Conservation (phyloP, 2,888 invertebrate species). For the Nymphalis polychloros region DNA sequence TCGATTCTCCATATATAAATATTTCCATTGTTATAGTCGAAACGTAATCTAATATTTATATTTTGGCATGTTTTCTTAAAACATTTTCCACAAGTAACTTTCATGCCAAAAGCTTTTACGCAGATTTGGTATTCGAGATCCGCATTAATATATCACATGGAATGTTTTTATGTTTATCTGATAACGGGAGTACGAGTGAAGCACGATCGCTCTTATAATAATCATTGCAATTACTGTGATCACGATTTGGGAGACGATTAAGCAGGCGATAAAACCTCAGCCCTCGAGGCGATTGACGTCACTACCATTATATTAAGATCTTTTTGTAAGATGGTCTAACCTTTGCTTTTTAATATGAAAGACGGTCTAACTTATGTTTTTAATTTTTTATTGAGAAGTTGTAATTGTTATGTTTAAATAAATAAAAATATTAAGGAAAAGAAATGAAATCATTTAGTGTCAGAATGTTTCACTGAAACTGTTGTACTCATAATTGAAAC, state of each 20-base stretch:
- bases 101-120: conserved; percentile 31
- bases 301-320: conserved; percentile 59
- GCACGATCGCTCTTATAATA: conserved; percentile 66
- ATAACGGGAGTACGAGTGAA: conserved; percentile 28
- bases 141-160: conserved; percentile 6
- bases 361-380: too few species aligned
- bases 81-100: conserved; percentile 13
- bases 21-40: too few species aligned
- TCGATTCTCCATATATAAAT: too few species aligned
- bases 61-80: conserved; percentile 18
- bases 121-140: conserved; percentile 24
- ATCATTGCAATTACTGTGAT: conserved; percentile 78
- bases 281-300: conserved; percentile 64
- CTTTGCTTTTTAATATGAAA: not conserved
- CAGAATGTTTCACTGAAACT: too few species aligned
- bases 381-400: too few species aligned
- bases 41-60: conserved; percentile 7
- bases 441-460: too few species aligned
- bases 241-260: conserved; percentile 76
- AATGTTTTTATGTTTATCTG: conserved; percentile 31
- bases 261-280: conserved; percentile 76
- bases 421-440: too few species aligned
- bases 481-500: too few species aligned
- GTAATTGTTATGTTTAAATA: too few species aligned
- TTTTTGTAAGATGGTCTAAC: conserved; percentile 26